Percentiles rank a stretch among this genome's conserved stretches.
These are phyloP conservation scores for Netelia melanura DNA, from an alignment of 2,888 invertebrate genomes.

Conservation along the genomic window DNA sequence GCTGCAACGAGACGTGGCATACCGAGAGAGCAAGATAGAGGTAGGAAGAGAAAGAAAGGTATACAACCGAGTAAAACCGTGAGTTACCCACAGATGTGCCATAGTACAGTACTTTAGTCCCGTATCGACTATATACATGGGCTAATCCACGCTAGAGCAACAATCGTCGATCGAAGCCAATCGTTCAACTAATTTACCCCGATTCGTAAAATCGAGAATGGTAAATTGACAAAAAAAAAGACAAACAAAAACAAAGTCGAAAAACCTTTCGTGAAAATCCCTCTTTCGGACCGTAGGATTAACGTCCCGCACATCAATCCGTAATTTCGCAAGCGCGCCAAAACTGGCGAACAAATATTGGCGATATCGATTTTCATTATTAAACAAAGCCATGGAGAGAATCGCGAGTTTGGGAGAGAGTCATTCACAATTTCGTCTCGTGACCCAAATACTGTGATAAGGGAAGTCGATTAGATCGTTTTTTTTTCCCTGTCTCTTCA, in stretches of 20 bases:
- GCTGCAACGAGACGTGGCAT: background rate
- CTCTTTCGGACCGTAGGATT: too few species aligned
- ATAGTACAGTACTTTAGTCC: too few species aligned
- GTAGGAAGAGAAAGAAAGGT: background rate
- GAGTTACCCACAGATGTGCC: background rate
- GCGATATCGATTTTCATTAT: conserved; percentile 8
- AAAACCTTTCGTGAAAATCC: too few species aligned
- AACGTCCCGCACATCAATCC: too few species aligned
- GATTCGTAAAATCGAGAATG: too few species aligned
- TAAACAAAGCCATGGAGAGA: background rate
- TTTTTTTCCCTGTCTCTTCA: background rate
- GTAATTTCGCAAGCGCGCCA: too few species aligned
- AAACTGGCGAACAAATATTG: too few species aligned
- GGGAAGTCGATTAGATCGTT: conserved; percentile 2
- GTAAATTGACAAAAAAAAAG: too few species aligned
- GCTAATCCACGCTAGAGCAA: too few species aligned
- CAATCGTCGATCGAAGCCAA: too few species aligned
- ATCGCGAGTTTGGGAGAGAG: background rate
- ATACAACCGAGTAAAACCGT: background rate
- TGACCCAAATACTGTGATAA: conserved; percentile 24
- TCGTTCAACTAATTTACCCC: too few species aligned
- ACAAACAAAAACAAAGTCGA: background rate
- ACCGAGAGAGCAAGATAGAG: background rate
- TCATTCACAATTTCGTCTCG: conserved; percentile 15
- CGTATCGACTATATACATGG: too few species aligned